Evolutionary conservation across 2,113 vertebrate genomes (phyloP).

Genomic region (Sclerurus mexicanus): DNA sequence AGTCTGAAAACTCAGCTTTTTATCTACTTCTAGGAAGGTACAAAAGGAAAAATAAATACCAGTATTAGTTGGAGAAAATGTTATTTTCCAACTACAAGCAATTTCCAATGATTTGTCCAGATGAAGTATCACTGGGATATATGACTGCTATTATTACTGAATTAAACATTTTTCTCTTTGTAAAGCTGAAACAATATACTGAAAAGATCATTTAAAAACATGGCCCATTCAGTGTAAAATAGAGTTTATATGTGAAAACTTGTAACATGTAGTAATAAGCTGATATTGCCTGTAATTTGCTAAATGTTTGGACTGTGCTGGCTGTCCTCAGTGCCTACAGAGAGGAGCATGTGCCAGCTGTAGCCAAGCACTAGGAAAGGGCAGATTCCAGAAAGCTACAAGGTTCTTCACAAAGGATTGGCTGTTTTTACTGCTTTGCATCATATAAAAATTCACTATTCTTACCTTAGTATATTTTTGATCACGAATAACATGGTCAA

Average conservation of each 20-base stretch:
- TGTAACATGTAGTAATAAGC: not conserved
- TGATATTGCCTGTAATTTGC: not conserved
- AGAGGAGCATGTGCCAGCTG: accelerated
- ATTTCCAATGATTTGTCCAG: not conserved
- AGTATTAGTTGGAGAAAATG: not conserved
- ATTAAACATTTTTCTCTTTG: not conserved
- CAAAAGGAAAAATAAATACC: not conserved
- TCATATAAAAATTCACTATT: not conserved
- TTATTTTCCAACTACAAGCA: not conserved
- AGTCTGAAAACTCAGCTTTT: not conserved
- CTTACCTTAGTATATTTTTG: not conserved
- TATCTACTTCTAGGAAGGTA: not conserved
- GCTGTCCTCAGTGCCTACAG: not conserved
- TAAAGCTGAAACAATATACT: not conserved
- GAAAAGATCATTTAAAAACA: not conserved
- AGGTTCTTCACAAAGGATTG: not conserved
- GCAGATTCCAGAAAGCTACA: not conserved
- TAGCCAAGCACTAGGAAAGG: not conserved
- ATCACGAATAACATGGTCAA: not conserved
- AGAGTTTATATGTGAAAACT: not conserved
- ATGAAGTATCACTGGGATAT: not conserved
- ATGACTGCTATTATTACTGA: not conserved
- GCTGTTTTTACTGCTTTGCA: not conserved
- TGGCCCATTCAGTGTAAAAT: not conserved
- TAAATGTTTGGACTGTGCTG: not conserved